Base-by-base conservation (phyloP, 2,888 invertebrate genomes). In the Agrotis clavis region DNA sequence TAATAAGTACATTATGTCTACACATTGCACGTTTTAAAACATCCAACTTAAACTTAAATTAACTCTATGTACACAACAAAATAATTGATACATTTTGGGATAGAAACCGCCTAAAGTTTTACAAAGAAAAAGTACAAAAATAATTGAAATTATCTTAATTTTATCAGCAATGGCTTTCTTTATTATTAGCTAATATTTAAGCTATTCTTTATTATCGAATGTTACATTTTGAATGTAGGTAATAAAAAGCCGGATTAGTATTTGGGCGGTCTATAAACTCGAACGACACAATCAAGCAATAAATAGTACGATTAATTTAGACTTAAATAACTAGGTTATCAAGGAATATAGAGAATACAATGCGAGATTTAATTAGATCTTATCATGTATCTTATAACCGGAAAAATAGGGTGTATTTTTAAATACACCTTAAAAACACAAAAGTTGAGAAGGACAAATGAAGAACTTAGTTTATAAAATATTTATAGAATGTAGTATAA, bases 1-100 rank as follows among this genome's bases (percentile, higher is more conserved):
- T 79, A 81, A 77, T 86, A 86, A 83, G 85, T 85, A 85, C 85
- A 79, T 83, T 83, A 86, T 67, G 70, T 74, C 86, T 87, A 90
- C 77, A 87, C 86, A 86, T 87, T 87, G 80, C 86, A 88, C 85
- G 81, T 83, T 86, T 79, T 71, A 61, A 84, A 57, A 85, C 63
- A 77, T 59, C 78, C 48, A 74, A 78, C 71, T 75, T 81, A 80
- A 56, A 69, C 47, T 45, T 70, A 65, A 53, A 63, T 59, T 53
- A 65, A 57, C 56, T 16, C 50, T 62, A 71, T 62, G 35, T 67
- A 81, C 67, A 74, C 13, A 41, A 69, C 16, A 45, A 75, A 79
- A 64, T 48, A 72, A 57, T 47, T 25, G 41, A 61, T 64, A 66
- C 11, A 63, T 50, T 51, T 61, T 13, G 16, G 62, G 14, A 54